A percentile compares a stretch with the other conserved stretches of the same genome.
These are phyloP conservation scores for Bilobella aurantiaca DNA, from an alignment of 1,140 invertebrate species.

Conservation along the genomic window DNA sequence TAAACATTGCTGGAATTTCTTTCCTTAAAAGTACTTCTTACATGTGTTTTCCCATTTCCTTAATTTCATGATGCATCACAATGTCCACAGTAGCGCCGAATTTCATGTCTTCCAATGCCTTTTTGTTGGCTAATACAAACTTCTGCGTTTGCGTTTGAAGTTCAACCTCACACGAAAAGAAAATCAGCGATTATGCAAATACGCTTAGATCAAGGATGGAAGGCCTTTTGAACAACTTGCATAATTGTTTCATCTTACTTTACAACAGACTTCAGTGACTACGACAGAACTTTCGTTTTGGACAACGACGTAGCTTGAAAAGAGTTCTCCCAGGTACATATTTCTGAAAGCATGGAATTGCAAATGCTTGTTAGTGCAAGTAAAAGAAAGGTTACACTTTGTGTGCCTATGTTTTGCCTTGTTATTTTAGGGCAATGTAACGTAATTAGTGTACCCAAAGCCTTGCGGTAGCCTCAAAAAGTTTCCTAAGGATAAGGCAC, in stretches of 20 bases:
- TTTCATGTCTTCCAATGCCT: slow-evolving; percentile 46
- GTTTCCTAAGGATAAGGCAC: slow-evolving; percentile 71
- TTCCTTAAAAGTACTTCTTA: slow-evolving; percentile 42
- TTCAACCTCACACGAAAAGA: slow-evolving; percentile 54
- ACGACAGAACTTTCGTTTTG: slow-evolving; percentile 82
- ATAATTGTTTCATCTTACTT: no score
- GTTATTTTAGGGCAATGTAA: no score
- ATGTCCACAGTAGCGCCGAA: slow-evolving; percentile 83
- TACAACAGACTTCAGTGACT: slow-evolving; percentile 70
- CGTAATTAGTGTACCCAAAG: slow-evolving; percentile 63
- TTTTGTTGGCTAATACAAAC: slow-evolving; percentile 54
- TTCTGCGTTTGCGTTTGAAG: slow-evolving; percentile 82
- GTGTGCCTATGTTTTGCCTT: background rate
- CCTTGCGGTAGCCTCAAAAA: slow-evolving; percentile 87
- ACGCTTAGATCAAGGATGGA: no score
- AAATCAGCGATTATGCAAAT: no score
- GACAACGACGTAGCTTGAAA: slow-evolving; percentile 93
- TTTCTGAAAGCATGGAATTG: slow-evolving; percentile 48
- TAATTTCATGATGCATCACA: slow-evolving; percentile 95
- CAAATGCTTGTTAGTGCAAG: slow-evolving; percentile 15
- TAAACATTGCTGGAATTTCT: background rate
- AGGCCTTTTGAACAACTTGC: no score
- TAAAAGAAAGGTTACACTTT: background rate
- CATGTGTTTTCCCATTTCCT: slow-evolving; percentile 95
- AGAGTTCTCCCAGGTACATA: slow-evolving; percentile 87